Evolutionary conservation across 2,888 invertebrate genomes (phyloP).

Genomic region (Colletes collaris): DNA sequence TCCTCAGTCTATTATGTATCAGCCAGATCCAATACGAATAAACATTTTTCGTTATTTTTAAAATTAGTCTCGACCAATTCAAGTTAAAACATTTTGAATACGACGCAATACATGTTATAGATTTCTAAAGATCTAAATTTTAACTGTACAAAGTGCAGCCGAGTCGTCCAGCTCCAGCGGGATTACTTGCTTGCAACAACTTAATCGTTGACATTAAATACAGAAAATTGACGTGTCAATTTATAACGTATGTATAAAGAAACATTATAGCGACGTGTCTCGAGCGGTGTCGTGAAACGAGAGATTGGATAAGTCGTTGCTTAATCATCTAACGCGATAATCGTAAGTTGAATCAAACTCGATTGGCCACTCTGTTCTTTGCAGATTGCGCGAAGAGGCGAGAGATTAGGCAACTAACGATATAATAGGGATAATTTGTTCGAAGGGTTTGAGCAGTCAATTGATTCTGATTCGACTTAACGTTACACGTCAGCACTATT

Average conservation of each 20-base stretch:
- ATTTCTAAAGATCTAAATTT: conserved; percentile 69
- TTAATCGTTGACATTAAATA: conserved; percentile 55
- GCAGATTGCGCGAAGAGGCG: too few species aligned
- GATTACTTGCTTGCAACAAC: conserved; percentile 32
- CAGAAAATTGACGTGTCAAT: not conserved
- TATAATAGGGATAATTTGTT: too few species aligned
- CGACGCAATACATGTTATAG: conserved; percentile 37
- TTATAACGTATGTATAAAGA: too few species aligned
- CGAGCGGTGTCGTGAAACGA: too few species aligned
- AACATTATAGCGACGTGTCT: too few species aligned
- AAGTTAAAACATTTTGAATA: conserved; percentile 23
- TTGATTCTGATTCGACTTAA: too few species aligned
- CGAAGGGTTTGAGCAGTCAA: too few species aligned
- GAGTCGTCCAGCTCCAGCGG: conserved; percentile 32
- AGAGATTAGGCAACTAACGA: too few species aligned
- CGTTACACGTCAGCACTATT: conserved; percentile 64
- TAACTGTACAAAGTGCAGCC: conserved; percentile 74
- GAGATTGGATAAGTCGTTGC: too few species aligned
- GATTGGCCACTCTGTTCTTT: too few species aligned
- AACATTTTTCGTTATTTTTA: conserved; percentile 25
- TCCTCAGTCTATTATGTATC: conserved; percentile 1
- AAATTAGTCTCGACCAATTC: conserved; percentile 10
- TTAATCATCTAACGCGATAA: too few species aligned
- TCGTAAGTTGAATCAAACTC: not conserved
- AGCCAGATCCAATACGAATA: conserved; percentile 14